Percentiles rank a stretch among this genome's conserved stretches.
Evolutionary conservation across 2,888 invertebrate species (phyloP).

Genomic region (Polylopha cassiicola): DNA sequence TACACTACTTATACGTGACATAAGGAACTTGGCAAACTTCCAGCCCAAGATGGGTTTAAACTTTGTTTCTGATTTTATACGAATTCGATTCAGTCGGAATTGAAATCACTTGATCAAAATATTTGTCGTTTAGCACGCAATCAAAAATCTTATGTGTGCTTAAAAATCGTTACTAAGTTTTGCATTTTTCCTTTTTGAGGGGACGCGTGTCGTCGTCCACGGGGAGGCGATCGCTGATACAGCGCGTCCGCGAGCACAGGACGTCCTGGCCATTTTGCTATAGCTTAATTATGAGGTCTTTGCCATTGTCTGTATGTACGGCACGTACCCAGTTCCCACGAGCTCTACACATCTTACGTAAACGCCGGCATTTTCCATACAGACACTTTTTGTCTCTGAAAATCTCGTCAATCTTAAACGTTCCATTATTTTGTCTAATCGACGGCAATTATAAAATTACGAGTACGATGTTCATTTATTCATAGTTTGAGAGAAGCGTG

Average conservation of each 20-base stretch:
- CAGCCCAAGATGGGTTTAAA: constrained; percentile 7
- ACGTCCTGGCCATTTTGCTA: constrained; percentile 27
- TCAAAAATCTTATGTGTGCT: not conserved
- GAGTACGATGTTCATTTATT: constrained; percentile 9
- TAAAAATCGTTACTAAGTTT: constrained; percentile 21
- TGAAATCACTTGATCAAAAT: not conserved
- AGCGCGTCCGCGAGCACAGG: too few species aligned
- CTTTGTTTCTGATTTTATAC: constrained; percentile 1
- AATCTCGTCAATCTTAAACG: too few species aligned
- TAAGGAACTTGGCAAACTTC: constrained; percentile 11
- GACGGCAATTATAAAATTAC: not conserved
- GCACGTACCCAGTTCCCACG: constrained; percentile 71
- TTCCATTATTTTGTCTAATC: too few species aligned
- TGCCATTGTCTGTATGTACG: constrained; percentile 55
- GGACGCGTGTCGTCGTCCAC: constrained; percentile 5
- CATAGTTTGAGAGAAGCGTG: constrained; percentile 50
- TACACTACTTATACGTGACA: too few species aligned
- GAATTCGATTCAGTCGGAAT: not conserved
- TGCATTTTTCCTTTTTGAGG: constrained; percentile 1
- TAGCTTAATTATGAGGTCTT: constrained; percentile 34
- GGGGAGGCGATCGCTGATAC: constrained; percentile 7
- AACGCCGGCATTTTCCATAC: constrained; percentile 35
- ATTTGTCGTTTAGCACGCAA: not conserved
- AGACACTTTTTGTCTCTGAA: not conserved
- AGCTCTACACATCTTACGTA: constrained; percentile 36